These are phyloP conservation scores for Pantherophis alleghaniensis DNA, from an alignment of 2,797 vertebrate genomes.

Conservation along the genomic window DNA sequence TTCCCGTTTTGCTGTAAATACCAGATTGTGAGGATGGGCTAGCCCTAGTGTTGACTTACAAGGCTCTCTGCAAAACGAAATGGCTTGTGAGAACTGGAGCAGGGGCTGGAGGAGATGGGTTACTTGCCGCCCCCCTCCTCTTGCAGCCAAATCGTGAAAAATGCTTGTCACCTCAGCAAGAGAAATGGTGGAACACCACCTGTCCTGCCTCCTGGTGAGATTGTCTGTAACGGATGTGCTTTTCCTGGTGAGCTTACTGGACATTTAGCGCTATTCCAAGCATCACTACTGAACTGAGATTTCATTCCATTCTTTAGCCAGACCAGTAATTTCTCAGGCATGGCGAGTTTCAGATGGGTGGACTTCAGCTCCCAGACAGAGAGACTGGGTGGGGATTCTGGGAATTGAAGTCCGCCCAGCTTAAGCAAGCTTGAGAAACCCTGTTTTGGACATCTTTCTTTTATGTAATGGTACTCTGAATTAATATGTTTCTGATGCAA, in stretches of 20 bases:
- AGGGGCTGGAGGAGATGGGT: not conserved
- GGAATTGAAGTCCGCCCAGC: not conserved
- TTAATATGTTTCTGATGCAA: not conserved
- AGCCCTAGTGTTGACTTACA: fast-evolving
- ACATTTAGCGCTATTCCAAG: too few relatives aligned
- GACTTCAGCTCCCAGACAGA: not conserved
- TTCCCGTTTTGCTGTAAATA: not conserved
- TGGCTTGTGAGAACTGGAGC: not conserved
- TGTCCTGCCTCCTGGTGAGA: not conserved
- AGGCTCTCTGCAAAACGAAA: not conserved
- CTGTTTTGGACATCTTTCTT: not conserved
- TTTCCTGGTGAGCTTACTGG: not conserved
- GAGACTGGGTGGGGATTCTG: not conserved
- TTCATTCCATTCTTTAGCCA: not conserved
- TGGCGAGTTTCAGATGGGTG: not conserved
- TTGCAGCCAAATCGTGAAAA: not conserved
- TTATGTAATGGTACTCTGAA: not conserved
- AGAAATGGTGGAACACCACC: not conserved
- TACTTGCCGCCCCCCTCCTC: too few relatives aligned
- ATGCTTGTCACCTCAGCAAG: not conserved
- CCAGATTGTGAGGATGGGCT: not conserved
- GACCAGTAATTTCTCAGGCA: not conserved
- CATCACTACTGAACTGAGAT: not conserved
- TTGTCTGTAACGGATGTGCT: not conserved
- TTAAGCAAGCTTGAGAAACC: not conserved